Base-by-base conservation (phyloP, 2,113 vertebrate genomes). In the Dasyornis broadbenti region DNA sequence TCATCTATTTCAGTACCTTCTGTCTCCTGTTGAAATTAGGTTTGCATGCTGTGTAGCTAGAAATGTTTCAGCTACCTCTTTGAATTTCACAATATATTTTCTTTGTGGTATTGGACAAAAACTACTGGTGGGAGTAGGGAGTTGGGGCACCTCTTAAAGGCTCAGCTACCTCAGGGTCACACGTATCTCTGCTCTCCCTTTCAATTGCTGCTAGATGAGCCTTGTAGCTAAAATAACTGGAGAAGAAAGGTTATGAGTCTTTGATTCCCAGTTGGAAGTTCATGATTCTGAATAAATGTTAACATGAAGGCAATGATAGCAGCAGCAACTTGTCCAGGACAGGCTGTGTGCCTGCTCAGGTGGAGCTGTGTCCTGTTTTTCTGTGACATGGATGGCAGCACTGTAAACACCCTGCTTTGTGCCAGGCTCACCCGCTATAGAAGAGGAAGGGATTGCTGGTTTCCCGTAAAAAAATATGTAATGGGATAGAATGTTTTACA, bases 371-470 rank as follows among this genome's bases (percentile, higher is more conserved):
- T n/a, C 50, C 53, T 22, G 45, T 35, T n/a, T 3, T 4, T 7
- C 54, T 27, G 28, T 15, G 11, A 14, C 42, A 22, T 0, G 1
- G 28, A 18, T 50, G 72, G 45, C 49, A 69, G 28, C 37, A 20
- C 28, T 13, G 6, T 13, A 3, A 90, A 39, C 22, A 64, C 6
- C 17, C 30, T 64, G 45, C 54, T 69, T 15, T 3, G 1, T 56
- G 70, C 44, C 31, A 42, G 24, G 37, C 56, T 75, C 30, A 42
- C 22, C 5, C 3, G 1, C 9, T 0, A 1, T 4, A 5, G 3
- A 13, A 50, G 2, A 53, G 45, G 33, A 65, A 66, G 35, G 42
- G 23, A 53, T 17, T 53, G 37, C 11, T 60, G 23, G 0, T 5
- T 82, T 72, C 49, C 31, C 30, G 37, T 15, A 28, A 47, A 12